phyloP scores from a whole-genome alignment of 2,113 vertebrate species.

The Arenaria interpres region DNA sequence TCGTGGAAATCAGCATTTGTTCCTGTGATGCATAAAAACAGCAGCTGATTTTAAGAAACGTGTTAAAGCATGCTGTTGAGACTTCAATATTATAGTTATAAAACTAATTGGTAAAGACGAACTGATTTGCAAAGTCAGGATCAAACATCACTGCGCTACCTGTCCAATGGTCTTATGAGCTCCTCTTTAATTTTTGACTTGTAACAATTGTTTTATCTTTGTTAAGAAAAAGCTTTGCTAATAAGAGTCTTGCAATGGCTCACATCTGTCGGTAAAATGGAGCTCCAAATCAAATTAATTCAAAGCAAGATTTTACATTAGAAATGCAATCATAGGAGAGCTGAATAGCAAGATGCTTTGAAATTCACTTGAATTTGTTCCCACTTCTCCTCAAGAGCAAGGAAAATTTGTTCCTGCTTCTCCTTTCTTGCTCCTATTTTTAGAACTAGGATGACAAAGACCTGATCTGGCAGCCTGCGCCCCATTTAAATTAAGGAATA shows the following conservation, averaged over 20 bases:
- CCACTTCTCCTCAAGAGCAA: neutral
- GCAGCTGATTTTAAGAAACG: neutral
- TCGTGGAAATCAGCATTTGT: neutral
- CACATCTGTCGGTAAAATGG: neutral
- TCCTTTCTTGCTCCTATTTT: constrained; percentile 19
- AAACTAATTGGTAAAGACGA: neutral
- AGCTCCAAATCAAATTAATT: constrained; percentile 14
- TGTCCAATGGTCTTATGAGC: neutral
- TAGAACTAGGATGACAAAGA: neutral
- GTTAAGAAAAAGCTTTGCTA: neutral
- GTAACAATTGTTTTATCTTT: neutral
- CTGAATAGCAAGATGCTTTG: neutral
- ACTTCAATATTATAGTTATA: neutral
- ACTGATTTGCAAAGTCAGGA: neutral
- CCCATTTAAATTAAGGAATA: neutral
- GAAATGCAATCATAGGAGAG: neutral
- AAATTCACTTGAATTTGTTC: constrained; percentile 20
- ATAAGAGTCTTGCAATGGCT: neutral
- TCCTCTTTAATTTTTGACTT: neutral
- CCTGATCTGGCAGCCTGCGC: neutral
- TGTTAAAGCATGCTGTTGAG: neutral
- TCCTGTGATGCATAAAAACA: neutral
- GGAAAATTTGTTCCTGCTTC: neutral
- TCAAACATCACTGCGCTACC: neutral
- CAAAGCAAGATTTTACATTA: constrained; percentile 8